Base-by-base conservation (phyloP, 2,113 vertebrate genomes). In the Tragelaphus strepsiceros region DNA sequence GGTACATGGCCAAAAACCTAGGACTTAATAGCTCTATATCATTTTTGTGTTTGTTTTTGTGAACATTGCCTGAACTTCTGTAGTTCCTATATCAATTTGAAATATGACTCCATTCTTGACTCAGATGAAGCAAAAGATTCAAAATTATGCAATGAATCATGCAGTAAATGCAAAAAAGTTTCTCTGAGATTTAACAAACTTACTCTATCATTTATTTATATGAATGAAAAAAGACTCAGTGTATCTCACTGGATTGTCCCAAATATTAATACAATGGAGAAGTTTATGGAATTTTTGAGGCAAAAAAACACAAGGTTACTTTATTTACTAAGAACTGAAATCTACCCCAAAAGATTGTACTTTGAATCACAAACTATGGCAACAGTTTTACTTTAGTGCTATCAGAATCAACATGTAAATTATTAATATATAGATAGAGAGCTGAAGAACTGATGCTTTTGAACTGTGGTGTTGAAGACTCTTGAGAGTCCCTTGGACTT, bases 81-180 rank as follows among this genome's bases (percentile, higher is more conserved):
- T 94, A 92, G 51, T 58, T 97, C 54, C 80, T 91, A 59, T 86
- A 97, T 94, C 67, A 49, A 58, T 91, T 97, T 97, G 89, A 97
- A 98, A 96, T 80, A 90, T 77, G n/a, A 14, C 49, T 90, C 59
- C 28, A n/a, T 67, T 96, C 16, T 90, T 49, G 62, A 22, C 64
- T 92, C 74, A 90, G 39, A 61, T 88, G 58, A 92, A 81, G 54
- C 13, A 85, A 88, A 96, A 90, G 49, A 92, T 91, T 35, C 53
- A 95, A 32, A 94, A n/a, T 83, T 56, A 92, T 53, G 49, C 59
- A 90, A 95, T 88, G 88, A 95, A 90, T 81, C 88, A 77, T 19
- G n/a, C 7, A 77, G 71, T 88, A 96, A 94, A 67, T 67, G 43
- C 15, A 91, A 58, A 86, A 21, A 26, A n/a, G 46, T 21, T 91